Evolutionary conservation across 1,140 invertebrate genomes (phyloP), one percentile per base, ranked within the genome.

Genomic region (Aphaenogaster ashmeadi): DNA sequence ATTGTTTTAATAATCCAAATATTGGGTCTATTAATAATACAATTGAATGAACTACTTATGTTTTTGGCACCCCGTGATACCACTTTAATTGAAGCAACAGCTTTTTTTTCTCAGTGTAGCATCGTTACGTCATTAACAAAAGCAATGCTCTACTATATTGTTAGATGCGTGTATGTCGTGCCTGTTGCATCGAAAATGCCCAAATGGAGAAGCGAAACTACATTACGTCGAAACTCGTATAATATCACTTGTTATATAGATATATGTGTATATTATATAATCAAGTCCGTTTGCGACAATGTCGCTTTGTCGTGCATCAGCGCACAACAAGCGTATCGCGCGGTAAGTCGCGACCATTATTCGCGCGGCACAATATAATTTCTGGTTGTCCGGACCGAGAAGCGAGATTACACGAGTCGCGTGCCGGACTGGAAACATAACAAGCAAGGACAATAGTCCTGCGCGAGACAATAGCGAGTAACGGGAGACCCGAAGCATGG

Each of bases 121-220:
- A 27, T 27, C 27, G 27, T 27, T 27, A 27, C 15, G 52, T 47
- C 33, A 79, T 75, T 54, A 74, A 41, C 44, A 38, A 58, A 84
- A 88, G 52, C 56, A 50, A 41, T 41, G 67, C 15, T 27, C 33
- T 60, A 86, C 54, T 38, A 71, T 60, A 88, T 88, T 87, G 75
- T 79, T 79, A 64, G 81, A 60, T 36, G 58, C 47, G 4, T 69
- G n/a, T 78, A 66, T 11, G 36, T 52, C 11, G 38, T 52, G 87
- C 81, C 87, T 88, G 87, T 88, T 88, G 74, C 87, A 72, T 86
- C 74, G 52, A 69, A 77, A 72, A 52, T 85, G 50, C 50, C n/a
- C 47, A 8, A n/a, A 80, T 8, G 6, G 33, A 38, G n/a, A 38
- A 80, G 47, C 36, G n/a, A 18, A 38, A 54, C 36, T 80, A 13